Evolutionary conservation across 2,113 vertebrate species (phyloP).

Genomic region (Morone saxatilis): DNA sequence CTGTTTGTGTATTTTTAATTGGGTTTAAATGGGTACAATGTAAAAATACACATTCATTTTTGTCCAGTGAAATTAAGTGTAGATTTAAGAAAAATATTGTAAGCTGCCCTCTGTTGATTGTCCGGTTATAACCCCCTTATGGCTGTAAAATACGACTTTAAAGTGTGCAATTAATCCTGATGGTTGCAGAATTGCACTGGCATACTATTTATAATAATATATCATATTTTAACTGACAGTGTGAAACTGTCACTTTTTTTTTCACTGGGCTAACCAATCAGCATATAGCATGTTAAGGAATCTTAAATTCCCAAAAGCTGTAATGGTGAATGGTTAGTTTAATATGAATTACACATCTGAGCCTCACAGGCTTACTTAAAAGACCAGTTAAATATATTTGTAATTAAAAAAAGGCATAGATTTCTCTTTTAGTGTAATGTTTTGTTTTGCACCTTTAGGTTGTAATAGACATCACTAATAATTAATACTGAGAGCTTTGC

Average conservation of each 20-base stretch:
- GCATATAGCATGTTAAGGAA: background rate
- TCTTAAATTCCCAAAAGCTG: background rate
- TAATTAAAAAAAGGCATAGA: background rate
- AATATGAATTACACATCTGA: background rate
- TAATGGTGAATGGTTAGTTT: background rate
- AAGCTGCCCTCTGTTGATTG: background rate
- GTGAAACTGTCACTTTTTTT: background rate
- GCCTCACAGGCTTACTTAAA: background rate
- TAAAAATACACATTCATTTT: background rate
- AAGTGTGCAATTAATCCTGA: background rate
- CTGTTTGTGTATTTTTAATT: background rate
- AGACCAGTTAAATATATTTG: background rate
- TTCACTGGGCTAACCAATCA: background rate
- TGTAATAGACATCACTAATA: background rate
- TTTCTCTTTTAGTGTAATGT: background rate
- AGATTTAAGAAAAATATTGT: constrained; percentile 1
- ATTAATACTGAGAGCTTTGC: background rate
- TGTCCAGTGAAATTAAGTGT: background rate
- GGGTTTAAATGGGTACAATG: background rate
- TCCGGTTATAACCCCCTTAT: background rate
- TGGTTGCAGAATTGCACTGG: background rate
- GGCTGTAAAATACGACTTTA: background rate
- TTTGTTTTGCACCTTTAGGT: background rate
- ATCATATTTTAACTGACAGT: background rate
- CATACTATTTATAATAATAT: background rate